Evolutionary conservation across 2,113 vertebrate species (phyloP), one percentile per base, ranked within the genome.

Genomic region (Albula glossodonta): DNA sequence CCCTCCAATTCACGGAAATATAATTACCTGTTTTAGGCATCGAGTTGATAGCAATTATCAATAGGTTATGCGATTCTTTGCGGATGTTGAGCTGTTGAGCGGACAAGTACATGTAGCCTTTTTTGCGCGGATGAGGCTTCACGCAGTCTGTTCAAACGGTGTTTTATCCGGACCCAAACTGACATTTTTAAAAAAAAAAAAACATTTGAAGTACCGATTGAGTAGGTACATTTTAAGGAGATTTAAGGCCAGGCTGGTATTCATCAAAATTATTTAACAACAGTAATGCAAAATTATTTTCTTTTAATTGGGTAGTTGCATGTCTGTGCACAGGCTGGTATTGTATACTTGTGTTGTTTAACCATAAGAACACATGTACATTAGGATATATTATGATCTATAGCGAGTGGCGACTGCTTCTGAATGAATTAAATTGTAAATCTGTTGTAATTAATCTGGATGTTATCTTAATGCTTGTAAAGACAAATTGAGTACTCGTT

Each of bases 231-330:
- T 74, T 74, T n/a, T 9, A 74, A 19, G 2, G 22, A 25, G 70
- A 74, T 74, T 25, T 74, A 9, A 74, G n/a, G 22, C 31, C 70
- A 74, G 8, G 25, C 22, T 22, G 31, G 31, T 66, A 74, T 74
- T 74, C 22, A 74, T 7, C 70, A 22, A 31, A 74, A 74, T 25
- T n/a, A n/a, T n/a, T 74, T n/a, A 66, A 66, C 17, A 66, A 74
- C n/a, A 70, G 19, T 74, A 31, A 8, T 50, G 83, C 13, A 70
- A n/a, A 19, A 77, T 63, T 51, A 19, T 3, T 51, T n/a, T 51
- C 15, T 78, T 77, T 52, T 77, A 84, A 77, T 84, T 77, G 31
- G 63, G 50, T 50, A 25, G 66, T 25, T 53, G 83, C 52, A 19
- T 84, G 6, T 63, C 12, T 77, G 48, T 74, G 60, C 49, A 70